Evolutionary conservation across 2,888 invertebrate genomes (phyloP).

Genomic region (Drosophila neotestacea): DNA sequence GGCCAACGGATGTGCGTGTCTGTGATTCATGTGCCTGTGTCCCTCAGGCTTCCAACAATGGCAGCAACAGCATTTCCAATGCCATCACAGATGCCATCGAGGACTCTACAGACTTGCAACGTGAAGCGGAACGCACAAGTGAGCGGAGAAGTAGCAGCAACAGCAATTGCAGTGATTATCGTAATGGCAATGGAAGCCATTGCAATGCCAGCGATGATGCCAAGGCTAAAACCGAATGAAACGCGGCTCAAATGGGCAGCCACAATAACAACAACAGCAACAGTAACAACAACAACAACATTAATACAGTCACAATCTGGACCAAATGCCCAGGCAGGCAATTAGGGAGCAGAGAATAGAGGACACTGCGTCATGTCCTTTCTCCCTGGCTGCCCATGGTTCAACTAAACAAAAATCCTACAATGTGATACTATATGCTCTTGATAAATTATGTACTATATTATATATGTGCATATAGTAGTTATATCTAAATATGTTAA

Average conservation of each 20-base stretch:
- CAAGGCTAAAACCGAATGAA: slow-evolving; percentile 63
- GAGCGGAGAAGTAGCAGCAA: slow-evolving; percentile 13
- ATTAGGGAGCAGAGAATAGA: slow-evolving; percentile 1
- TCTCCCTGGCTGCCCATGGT: slow-evolving; percentile 4
- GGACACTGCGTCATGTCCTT: not conserved
- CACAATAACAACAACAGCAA: not conserved
- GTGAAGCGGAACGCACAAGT: no score
- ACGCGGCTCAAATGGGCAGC: slow-evolving; percentile 38
- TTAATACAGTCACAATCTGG: slow-evolving; percentile 59
- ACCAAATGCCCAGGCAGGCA: slow-evolving; percentile 49
- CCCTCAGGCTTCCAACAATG: slow-evolving; percentile 29
- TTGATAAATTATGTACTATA: slow-evolving; percentile 23
- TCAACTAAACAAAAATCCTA: slow-evolving; percentile 32
- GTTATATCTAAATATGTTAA: not conserved
- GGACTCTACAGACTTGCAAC: not conserved
- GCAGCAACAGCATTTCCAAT: slow-evolving; percentile 44
- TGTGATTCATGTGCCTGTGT: slow-evolving; percentile 88
- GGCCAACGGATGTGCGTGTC: slow-evolving; percentile 91
- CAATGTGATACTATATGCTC: slow-evolving; percentile 58
- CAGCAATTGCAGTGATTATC: slow-evolving; percentile 29
- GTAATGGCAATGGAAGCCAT: slow-evolving; percentile 17
- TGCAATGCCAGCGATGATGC: slow-evolving; percentile 57
- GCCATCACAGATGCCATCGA: slow-evolving; percentile 60
- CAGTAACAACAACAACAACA: not conserved
- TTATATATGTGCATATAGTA: not conserved